phyloP scores from a whole-genome alignment of 2,797 vertebrate genomes.

The Eupleurogrammus muticus region DNA sequence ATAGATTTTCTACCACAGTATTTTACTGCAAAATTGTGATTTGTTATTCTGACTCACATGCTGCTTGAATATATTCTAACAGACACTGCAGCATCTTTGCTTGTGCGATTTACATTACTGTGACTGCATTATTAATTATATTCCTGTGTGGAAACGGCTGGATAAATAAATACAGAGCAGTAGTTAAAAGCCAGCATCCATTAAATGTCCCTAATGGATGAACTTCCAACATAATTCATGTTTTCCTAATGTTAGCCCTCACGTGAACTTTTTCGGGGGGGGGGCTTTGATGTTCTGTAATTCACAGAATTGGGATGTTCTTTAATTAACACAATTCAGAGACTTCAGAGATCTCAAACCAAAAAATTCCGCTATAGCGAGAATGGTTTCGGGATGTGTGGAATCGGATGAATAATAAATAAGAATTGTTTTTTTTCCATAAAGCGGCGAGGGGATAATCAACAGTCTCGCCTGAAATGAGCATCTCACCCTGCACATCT shows the following conservation, averaged over 20 bases:
- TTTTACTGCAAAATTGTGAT: neutral
- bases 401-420: conserved; percentile 64
- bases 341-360: conserved; percentile 35
- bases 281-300: conserved; percentile 34
- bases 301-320: conserved; percentile 28
- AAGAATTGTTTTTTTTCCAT: conserved; percentile 61
- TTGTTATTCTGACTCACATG: neutral
- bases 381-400: conserved; percentile 49
- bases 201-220: neutral
- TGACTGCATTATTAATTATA: no score
- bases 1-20: neutral
- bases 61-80: neutral
- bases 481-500: conserved; percentile 10
- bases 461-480: conserved; percentile 7
- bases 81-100: no score
- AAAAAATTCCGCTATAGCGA: conserved; percentile 30
- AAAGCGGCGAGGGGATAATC: conserved; percentile 47
- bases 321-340: conserved; percentile 54
- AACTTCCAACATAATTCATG: conserved; percentile 1
- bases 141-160: no score
- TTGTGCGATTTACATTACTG: no score
- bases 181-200: neutral
- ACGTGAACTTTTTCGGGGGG: conserved; percentile 15
- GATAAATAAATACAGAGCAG: neutral
- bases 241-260: neutral